Conservation (phyloP, 2,113 vertebrate genomes). For the Acrocephalus kingi region DNA sequence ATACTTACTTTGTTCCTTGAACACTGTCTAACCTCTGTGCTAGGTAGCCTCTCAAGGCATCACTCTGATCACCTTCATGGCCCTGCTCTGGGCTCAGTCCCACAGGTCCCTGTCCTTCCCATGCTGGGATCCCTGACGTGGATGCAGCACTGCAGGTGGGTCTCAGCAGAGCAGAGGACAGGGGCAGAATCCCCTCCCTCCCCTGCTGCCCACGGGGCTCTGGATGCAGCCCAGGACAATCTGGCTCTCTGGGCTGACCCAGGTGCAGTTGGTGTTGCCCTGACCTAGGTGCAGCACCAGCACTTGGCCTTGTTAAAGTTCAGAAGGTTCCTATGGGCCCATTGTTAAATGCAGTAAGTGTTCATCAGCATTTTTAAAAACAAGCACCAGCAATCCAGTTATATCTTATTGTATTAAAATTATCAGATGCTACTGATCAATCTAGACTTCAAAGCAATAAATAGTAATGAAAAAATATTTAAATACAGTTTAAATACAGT, state of each 20-base stretch:
- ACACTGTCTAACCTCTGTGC: neutral
- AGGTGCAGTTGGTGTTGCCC: neutral
- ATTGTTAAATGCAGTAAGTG: neutral
- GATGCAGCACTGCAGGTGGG: neutral
- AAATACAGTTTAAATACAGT: too few species aligned
- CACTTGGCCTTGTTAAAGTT: neutral
- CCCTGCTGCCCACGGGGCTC: neutral
- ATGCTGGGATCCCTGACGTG: neutral
- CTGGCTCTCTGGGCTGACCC: neutral
- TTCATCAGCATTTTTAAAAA: neutral
- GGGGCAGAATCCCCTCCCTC: neutral
- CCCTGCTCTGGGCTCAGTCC: fast-evolving
- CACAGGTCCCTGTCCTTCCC: neutral
- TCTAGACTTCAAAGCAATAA: neutral
- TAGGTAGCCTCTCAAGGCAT: neutral
- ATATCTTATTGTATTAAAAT: neutral
- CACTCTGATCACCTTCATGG: neutral
- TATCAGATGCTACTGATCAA: neutral
- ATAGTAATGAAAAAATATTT: neutral
- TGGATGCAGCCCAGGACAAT: neutral
- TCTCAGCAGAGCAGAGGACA: neutral
- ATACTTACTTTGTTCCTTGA: neutral
- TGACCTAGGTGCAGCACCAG: neutral
- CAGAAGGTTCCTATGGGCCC: neutral
- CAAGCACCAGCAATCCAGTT: neutral